Base-by-base conservation (phyloP, 2,888 invertebrate species). In the Acanthosepion pharaonis region DNA sequence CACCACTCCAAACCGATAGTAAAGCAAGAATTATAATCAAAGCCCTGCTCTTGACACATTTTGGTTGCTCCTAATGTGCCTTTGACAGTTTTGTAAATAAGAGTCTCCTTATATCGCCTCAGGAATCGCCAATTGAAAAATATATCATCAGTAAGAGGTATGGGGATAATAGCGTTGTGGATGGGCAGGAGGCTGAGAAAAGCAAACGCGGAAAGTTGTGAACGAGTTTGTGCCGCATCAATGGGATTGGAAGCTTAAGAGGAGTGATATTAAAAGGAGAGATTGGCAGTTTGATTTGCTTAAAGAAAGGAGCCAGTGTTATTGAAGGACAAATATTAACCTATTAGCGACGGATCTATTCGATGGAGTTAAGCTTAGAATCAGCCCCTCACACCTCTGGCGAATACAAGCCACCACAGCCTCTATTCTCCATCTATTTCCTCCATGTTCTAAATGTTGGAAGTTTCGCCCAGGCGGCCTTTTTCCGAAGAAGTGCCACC, bases 51-150 rank as follows among this genome's bases (percentile, higher is more conserved):
- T 78, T 78, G 78, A 78, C 78, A 78, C n/a, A 28, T 33, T 33
- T 78, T 78, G n/a, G 23, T 33, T 33, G 78, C 0, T 33, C 15
- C 78, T 78, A 78, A 78, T 33, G n/a, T 78, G 78, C 11, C 78
- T 78, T n/a, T 78, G 78, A 78, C 78, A 78, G 78, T 78, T 78
- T 78, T n/a, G 78, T 78, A 78, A 78, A 78, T 78, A 78, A n/a
- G 78, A 78, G n/a, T 15, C 15, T n/a, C n/a, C n/a, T 78, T 11
- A 33, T 78, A 33, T 78, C 78, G 78, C 78, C 18, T 78, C 11
- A 33, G n/a, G n/a, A 33, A 15, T 33, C 11, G n/a, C 9, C 78
- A 15, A 78, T 78, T 33, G 78, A 78, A 78, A 78, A 78, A 78
- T 78, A 78, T 78, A 78, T 78, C 78, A n/a, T 33, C 78, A 78